These are phyloP conservation scores for Trissonchulus latispiculum DNA, from an alignment of 2,888 invertebrate genomes.

Conservation along the genomic window DNA sequence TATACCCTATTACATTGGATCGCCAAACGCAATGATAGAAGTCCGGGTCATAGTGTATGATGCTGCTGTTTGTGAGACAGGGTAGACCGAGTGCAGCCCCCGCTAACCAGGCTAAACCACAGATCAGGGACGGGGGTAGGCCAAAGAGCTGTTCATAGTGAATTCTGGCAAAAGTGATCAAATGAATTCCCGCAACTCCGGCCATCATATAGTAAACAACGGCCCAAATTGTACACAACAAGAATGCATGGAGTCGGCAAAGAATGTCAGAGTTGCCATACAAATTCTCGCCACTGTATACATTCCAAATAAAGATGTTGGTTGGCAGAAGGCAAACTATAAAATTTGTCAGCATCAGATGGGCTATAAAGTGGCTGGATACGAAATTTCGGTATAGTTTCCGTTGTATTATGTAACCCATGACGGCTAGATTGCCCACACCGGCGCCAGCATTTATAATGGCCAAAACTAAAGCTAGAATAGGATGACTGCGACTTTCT, in stretches of 20 bases:
- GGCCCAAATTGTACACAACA: slow-evolving; percentile 40
- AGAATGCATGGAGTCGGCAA: slow-evolving; percentile 34
- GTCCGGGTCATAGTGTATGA: slow-evolving; percentile 37
- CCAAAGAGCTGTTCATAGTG: slow-evolving; percentile 44
- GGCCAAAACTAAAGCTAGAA: not conserved
- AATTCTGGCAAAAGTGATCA: slow-evolving; percentile 42
- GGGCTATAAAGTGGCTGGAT: slow-evolving; percentile 41
- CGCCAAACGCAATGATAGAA: slow-evolving; percentile 38
- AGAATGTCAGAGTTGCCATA: not conserved
- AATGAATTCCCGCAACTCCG: slow-evolving; percentile 43
- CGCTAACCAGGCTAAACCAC: slow-evolving; percentile 39
- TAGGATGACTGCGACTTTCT: too few relatives aligned
- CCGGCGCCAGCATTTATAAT: not conserved
- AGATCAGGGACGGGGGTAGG: slow-evolving; percentile 34
- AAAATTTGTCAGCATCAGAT: slow-evolving; percentile 39
- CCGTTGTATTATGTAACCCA: slow-evolving; percentile 36
- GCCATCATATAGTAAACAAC: slow-evolving; percentile 40
- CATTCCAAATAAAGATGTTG: slow-evolving; percentile 36
- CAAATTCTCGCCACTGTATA: slow-evolving; percentile 21
- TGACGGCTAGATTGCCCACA: slow-evolving; percentile 30
- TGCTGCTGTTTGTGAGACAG: slow-evolving; percentile 40
- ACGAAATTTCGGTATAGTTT: slow-evolving; percentile 41
- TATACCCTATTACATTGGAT: slow-evolving; percentile 36
- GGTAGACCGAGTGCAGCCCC: slow-evolving; percentile 39
- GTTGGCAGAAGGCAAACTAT: slow-evolving; percentile 33